Evolutionary conservation across 1,140 invertebrate genomes (phyloP).

Genomic region (Pseudomyrmex pallidus): DNA sequence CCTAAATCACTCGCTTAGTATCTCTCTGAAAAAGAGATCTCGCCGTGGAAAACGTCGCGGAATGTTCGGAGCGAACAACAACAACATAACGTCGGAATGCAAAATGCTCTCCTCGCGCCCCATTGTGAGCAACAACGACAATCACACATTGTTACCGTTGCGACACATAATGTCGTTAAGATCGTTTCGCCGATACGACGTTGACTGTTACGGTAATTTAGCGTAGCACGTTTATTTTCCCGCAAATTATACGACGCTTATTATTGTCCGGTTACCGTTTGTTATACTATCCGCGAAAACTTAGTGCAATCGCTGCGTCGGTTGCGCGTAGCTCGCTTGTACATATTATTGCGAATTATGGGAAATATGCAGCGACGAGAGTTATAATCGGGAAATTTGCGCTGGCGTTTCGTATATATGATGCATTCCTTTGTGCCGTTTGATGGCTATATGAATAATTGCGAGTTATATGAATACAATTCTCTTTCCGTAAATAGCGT

Average conservation of each 20-base stretch:
- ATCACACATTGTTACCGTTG: conserved; percentile 33
- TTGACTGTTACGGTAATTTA: conserved; percentile 65
- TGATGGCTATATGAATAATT: conserved; percentile 50
- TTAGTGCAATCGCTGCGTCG: conserved; percentile 10
- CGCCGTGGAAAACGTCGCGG: background rate
- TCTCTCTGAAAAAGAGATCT: conserved; percentile 11
- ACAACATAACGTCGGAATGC: conserved; percentile 16
- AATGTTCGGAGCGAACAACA: conserved; percentile 6
- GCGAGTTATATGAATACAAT: conserved; percentile 18
- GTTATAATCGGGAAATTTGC: conserved; percentile 42
- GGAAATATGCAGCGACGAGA: conserved; percentile 10
- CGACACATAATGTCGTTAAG: conserved; percentile 54
- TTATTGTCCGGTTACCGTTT: conserved; percentile 40
- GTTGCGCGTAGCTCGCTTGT: background rate
- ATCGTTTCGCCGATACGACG: conserved; percentile 58
- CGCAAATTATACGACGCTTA: conserved; percentile 50
- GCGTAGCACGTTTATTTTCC: conserved; percentile 6
- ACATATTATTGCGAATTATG: conserved; percentile 42
- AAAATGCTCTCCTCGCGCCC: background rate
- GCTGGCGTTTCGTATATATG: conserved; percentile 13
- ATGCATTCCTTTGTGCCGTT: conserved; percentile 45
- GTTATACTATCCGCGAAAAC: conserved; percentile 39
- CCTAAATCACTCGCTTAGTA: conserved; percentile 31
- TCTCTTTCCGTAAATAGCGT: conserved; percentile 11
- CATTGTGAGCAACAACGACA: conserved; percentile 28